These are phyloP conservation scores for Odontomyia ornata DNA, from an alignment of 2,888 invertebrate genomes.

Conservation along the genomic window DNA sequence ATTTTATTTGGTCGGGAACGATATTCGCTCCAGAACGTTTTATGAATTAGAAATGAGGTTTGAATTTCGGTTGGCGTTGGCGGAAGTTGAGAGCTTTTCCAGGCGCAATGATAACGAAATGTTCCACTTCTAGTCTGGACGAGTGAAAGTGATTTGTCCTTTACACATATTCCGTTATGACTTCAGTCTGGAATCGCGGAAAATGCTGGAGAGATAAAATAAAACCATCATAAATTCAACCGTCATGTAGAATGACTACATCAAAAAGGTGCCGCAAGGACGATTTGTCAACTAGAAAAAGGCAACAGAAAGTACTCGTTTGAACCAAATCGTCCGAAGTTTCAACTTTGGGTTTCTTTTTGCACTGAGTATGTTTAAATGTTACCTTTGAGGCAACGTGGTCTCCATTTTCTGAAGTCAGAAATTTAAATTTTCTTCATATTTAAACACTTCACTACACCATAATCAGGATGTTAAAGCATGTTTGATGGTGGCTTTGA, in stretches of 20 bases:
- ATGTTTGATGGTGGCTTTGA: too few relatives aligned
- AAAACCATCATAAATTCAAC: neutral
- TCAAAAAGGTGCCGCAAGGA: neutral
- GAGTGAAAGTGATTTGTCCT: constrained; percentile 21
- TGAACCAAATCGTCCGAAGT: too few relatives aligned
- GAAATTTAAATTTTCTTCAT: too few relatives aligned
- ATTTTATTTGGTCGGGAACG: constrained; percentile 29
- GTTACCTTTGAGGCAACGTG: too few relatives aligned
- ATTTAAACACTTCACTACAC: too few relatives aligned
- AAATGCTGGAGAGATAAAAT: neutral
- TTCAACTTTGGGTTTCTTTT: too few relatives aligned
- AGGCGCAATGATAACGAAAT: neutral
- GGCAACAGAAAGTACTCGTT: too few relatives aligned
- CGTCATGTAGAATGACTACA: neutral
- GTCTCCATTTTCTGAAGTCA: too few relatives aligned
- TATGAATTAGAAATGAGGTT: constrained; percentile 40
- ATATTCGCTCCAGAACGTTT: constrained; percentile 21
- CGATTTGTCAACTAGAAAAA: neutral
- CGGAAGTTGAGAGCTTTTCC: neutral
- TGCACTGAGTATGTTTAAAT: too few relatives aligned
- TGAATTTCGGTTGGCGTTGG: constrained; percentile 11
- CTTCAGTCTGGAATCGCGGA: neutral
- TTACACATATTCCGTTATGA: neutral
- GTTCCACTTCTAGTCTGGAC: neutral
- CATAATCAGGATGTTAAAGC: too few relatives aligned